Conservation (phyloP, 2,888 invertebrate genomes). For the Hemicrepidius hirtus region DNA sequence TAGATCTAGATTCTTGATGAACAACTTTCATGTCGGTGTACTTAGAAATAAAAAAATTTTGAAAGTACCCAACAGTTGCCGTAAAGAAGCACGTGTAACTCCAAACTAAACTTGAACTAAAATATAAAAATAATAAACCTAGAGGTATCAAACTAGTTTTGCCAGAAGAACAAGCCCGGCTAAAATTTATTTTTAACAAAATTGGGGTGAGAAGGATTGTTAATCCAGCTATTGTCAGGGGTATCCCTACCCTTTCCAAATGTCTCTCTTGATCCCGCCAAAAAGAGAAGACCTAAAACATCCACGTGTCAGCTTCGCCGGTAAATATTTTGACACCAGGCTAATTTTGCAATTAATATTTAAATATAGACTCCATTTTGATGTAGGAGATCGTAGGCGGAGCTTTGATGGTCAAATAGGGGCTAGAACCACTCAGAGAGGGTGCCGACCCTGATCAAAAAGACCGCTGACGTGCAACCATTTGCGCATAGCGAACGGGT, state of each 20-base stretch:
- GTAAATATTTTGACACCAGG: slow-evolving; percentile 63
- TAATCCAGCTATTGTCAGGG: slow-evolving; percentile 47
- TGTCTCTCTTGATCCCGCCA: slow-evolving; percentile 12
- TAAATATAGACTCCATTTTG: slow-evolving; percentile 66
- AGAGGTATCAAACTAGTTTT: slow-evolving; percentile 31
- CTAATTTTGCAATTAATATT: slow-evolving; percentile 66
- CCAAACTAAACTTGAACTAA: slow-evolving; percentile 1
- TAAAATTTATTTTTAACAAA: slow-evolving; percentile 44
- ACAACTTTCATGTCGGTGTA: background rate
- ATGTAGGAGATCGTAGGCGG: slow-evolving; percentile 64
- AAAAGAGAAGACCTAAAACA: slow-evolving; percentile 21
- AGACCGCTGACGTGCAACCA: slow-evolving; percentile 55
- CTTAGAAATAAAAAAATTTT: background rate
- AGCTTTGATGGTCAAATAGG: slow-evolving; percentile 62
- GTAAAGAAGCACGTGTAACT: background rate
- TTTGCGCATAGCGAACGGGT: slow-evolving; percentile 51
- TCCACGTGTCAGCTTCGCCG: slow-evolving; percentile 1
- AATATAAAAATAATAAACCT: slow-evolving; percentile 12
- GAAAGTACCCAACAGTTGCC: background rate
- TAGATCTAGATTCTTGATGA: too few species aligned
- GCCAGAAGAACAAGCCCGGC: slow-evolving; percentile 19
- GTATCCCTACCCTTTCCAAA: slow-evolving; percentile 40
- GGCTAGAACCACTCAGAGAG: slow-evolving; percentile 63
- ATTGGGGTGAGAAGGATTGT: slow-evolving; percentile 45
- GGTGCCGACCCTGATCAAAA: slow-evolving; percentile 60